Evolutionary conservation across 2,113 vertebrate species (phyloP).

Genomic region (Ptychochromis oligacanthus): DNA sequence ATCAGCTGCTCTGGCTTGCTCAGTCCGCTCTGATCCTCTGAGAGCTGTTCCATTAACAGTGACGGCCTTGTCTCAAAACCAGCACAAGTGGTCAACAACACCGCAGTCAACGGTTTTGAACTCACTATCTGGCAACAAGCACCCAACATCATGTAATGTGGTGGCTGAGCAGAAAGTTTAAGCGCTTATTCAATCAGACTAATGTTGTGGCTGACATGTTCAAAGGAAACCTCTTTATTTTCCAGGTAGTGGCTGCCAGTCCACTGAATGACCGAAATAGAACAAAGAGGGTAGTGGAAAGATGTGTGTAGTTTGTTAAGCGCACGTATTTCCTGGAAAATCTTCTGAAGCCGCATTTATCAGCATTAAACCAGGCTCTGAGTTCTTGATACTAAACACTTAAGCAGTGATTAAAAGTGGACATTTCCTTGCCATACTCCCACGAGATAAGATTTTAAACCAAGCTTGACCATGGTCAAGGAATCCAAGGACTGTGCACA

Average conservation of each 20-base stretch:
- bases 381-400: slow-evolving; percentile 20
- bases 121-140: slow-evolving; percentile 35
- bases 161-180: background rate
- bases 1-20: slow-evolving; percentile 44
- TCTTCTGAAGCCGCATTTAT: slow-evolving; percentile 33
- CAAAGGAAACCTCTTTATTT: slow-evolving; percentile 31
- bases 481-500: slow-evolving; percentile 9
- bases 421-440: slow-evolving; percentile 28
- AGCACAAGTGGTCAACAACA: slow-evolving; percentile 45
- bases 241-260: slow-evolving; percentile 28
- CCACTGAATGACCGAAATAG: background rate
- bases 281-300: slow-evolving; percentile 35
- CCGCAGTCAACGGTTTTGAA: slow-evolving; percentile 31
- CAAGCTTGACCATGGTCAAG: slow-evolving; percentile 7
- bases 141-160: slow-evolving; percentile 15
- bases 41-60: slow-evolving; percentile 37
- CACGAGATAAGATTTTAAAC: slow-evolving; percentile 56
- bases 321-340: background rate
- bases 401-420: slow-evolving; percentile 17
- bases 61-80: slow-evolving; percentile 52
- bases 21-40: background rate
- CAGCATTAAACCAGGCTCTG: background rate
- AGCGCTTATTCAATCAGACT: background rate
- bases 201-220: background rate
- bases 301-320: background rate